Percentiles rank a stretch among this genome's conserved stretches.
These are phyloP conservation scores for Saguinus oedipus DNA, from an alignment of 2,797 vertebrate species.

Conservation along the genomic window DNA sequence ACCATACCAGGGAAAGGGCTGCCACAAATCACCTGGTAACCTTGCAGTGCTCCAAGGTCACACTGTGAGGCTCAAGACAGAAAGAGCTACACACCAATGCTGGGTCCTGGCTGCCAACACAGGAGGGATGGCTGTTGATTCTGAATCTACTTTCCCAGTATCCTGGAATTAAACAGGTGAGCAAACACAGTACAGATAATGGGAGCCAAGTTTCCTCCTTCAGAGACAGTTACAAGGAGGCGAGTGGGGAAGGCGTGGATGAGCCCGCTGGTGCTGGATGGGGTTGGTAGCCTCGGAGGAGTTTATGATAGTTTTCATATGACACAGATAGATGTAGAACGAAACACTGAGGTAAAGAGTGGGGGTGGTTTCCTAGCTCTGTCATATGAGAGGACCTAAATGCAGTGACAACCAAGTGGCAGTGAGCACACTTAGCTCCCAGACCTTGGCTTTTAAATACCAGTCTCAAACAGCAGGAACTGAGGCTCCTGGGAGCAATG, in stretches of 20 bases:
- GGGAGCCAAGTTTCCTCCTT: neutral
- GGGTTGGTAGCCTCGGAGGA: neutral
- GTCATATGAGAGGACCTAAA: neutral
- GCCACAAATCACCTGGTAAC: neutral
- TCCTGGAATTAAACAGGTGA: neutral
- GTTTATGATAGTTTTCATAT: neutral
- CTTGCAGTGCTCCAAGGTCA: neutral
- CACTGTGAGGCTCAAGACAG: neutral
- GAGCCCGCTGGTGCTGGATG: neutral
- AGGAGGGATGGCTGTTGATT: neutral
- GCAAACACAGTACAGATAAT: neutral
- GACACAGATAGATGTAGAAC: neutral
- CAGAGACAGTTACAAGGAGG: neutral
- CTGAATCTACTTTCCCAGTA: neutral
- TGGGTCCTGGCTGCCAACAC: neutral
- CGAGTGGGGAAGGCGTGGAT: neutral
- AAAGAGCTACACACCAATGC: neutral
- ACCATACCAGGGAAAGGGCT: neutral
- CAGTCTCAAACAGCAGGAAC: neutral
- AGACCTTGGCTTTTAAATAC: neutral
- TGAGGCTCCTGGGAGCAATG: neutral
- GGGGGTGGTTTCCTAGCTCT: neutral
- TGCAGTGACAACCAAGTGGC: neutral
- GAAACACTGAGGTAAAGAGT: neutral
- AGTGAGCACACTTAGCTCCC: neutral